Evolutionary conservation across 2,888 invertebrate species (phyloP), one percentile per base, ranked within the genome.

Genomic region (Sinohyriopsis cumingii): DNA sequence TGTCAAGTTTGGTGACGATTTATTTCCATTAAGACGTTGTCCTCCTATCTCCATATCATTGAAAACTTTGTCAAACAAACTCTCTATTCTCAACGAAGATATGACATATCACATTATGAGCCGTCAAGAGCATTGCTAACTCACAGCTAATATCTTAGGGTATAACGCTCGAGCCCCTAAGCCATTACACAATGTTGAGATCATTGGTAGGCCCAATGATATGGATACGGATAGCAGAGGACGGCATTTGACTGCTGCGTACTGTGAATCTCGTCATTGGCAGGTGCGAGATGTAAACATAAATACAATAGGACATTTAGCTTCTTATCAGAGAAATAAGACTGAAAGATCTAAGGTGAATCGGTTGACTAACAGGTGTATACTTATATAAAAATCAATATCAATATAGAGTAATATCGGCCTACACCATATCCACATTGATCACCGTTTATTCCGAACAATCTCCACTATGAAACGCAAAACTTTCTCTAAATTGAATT

Each of bases 211-310:
- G 56, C 54, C n/a, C 61, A 61, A 45, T 61, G 66, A 70, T 59
- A 70, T 22, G 61, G 61, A n/a, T 59, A 53, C 60, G 33, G 53
- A 61, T 54, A 67, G 56, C n/a, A n/a, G 45, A 33, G 19, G 56
- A 9, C 15, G 28, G 33, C 33, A 28, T 56, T n/a, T 61, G 67
- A 62, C 61, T 54, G 63, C 53, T n/a, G 59, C 22, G 59, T 57
- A 57, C n/a, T 4, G n/a, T 59, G 65, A 20, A 18, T 63, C 53
- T 59, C 33, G 66, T 22, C 54, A 22, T 57, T 63, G 66, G 66
- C 81, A 81, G 81, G 81, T 81, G 81, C 77, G 73, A 76, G 73
- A 67, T 63, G 75, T 69, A 81, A 80, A 80, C 76, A 79, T 69
- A 63, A 57, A 60, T 60, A 81, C 77, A 79, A 81, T 78, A 65